Evolutionary conservation across 2,888 invertebrate genomes (phyloP).

Genomic region (Drosophila subquinaria): DNA sequence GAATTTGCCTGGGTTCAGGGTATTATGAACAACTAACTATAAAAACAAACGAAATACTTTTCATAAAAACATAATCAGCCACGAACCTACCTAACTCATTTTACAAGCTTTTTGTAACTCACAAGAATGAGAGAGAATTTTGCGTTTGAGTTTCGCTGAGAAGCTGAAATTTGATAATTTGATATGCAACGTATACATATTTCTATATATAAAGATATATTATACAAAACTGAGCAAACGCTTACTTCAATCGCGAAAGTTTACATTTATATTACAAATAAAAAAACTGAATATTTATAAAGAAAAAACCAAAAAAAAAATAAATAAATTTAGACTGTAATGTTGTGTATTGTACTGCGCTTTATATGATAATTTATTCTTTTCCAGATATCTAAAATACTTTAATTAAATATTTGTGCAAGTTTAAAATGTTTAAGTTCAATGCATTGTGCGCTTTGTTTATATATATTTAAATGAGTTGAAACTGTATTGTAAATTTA

Average conservation of each 20-base stretch:
- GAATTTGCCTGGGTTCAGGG: neutral
- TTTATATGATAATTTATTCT: constrained; percentile 46
- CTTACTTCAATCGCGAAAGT: constrained; percentile 58
- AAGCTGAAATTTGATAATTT: constrained; percentile 55
- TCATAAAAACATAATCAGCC: constrained; percentile 61
- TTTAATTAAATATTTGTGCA: constrained; percentile 49
- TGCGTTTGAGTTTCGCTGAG: constrained; percentile 24
- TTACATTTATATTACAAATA: constrained; percentile 40
- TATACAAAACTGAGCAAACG: constrained; percentile 45
- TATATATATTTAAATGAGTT: constrained; percentile 42
- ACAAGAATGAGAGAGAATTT: constrained; percentile 33
- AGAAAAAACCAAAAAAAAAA: constrained; percentile 29
- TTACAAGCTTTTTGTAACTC: constrained; percentile 55
- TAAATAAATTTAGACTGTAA: constrained; percentile 65
- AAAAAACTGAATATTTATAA: constrained; percentile 55
- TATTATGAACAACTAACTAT: neutral
- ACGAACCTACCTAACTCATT: constrained; percentile 66
- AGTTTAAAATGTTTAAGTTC: constrained; percentile 44
- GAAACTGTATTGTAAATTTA: constrained; percentile 53
- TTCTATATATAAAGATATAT: constrained; percentile 52
- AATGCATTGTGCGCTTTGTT: constrained; percentile 65
- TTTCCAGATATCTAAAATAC: constrained; percentile 38
- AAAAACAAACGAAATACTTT: constrained; percentile 19
- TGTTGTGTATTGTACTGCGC: constrained; percentile 61
- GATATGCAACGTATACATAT: constrained; percentile 68